These are phyloP conservation scores for Molorchus minor DNA, from an alignment of 2,888 invertebrate species.

Conservation along the genomic window DNA sequence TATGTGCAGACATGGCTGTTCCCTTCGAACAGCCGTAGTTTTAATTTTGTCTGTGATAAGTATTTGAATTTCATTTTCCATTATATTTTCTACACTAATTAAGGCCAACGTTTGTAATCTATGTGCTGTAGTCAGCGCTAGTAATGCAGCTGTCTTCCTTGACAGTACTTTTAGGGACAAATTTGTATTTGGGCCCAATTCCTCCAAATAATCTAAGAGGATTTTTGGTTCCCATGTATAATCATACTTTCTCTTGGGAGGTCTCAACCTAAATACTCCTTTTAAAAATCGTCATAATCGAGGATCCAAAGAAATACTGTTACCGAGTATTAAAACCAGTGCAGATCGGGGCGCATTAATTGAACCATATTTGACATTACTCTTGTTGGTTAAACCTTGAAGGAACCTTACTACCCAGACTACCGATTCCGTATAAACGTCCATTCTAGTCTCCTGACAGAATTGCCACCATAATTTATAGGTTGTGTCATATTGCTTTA, in stretches of 20 bases:
- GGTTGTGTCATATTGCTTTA: conserved; percentile 2
- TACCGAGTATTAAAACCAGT: not conserved
- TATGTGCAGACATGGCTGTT: conserved; percentile 16
- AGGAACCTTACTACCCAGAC: not conserved
- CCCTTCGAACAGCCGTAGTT: not conserved
- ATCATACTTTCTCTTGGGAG: not conserved
- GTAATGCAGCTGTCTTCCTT: not conserved
- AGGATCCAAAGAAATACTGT: not conserved
- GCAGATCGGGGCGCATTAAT: conserved; percentile 1
- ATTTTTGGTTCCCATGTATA: not conserved
- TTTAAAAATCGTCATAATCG: not conserved
- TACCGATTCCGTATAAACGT: not conserved
- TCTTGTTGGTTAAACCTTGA: not conserved
- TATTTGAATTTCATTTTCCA: not conserved
- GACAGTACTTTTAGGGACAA: not conserved
- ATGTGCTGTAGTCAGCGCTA: not conserved
- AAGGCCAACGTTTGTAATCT: not conserved
- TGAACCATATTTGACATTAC: not conserved
- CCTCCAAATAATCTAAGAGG: not conserved
- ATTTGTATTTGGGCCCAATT: not conserved
- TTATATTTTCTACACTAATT: not conserved
- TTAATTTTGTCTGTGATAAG: not conserved
- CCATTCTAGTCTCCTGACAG: not conserved
- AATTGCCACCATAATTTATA: conserved; percentile 9
- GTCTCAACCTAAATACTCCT: not conserved